Conservation (phyloP, 35 echinoderm and acorn worm genomes). For the Ophioderma brevispina region DNA sequence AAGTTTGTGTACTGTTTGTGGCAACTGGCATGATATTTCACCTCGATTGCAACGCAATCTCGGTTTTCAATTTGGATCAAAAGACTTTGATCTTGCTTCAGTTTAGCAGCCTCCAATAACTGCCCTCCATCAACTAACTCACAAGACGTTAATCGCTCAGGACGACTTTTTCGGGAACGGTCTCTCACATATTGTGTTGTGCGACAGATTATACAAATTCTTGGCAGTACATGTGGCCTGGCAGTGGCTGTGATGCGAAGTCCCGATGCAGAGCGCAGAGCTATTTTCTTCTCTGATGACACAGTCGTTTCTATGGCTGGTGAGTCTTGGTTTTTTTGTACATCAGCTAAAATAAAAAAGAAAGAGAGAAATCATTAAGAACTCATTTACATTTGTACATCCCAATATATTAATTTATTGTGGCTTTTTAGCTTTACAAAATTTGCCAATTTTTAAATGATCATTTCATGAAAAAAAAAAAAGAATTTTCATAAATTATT, state of each 20-base stretch:
- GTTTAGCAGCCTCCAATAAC: background rate
- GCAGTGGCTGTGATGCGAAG: background rate
- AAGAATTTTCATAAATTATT: too few relatives aligned
- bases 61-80: slow-evolving; percentile 9
- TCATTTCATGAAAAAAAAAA: too few relatives aligned
- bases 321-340: too few relatives aligned
- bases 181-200: background rate
- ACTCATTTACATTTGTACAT: too few relatives aligned
- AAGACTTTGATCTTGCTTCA: background rate
- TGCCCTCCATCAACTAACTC: background rate
- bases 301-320: too few relatives aligned
- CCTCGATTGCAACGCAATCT: slow-evolving; percentile 23
- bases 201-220: background rate
- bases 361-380: too few relatives aligned
- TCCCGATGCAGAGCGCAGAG: too few relatives aligned
- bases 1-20: slow-evolving; percentile 32
- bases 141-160: background rate
- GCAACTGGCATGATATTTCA: slow-evolving; percentile 21
- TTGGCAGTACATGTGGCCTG: background rate
- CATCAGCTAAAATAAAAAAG: too few relatives aligned
- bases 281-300: too few relatives aligned
- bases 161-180: background rate
- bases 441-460: too few relatives aligned
- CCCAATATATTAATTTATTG: too few relatives aligned
- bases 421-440: too few relatives aligned